Evolutionary conservation across 1,140 invertebrate species (phyloP).

Genomic region (Drosophila truncata): DNA sequence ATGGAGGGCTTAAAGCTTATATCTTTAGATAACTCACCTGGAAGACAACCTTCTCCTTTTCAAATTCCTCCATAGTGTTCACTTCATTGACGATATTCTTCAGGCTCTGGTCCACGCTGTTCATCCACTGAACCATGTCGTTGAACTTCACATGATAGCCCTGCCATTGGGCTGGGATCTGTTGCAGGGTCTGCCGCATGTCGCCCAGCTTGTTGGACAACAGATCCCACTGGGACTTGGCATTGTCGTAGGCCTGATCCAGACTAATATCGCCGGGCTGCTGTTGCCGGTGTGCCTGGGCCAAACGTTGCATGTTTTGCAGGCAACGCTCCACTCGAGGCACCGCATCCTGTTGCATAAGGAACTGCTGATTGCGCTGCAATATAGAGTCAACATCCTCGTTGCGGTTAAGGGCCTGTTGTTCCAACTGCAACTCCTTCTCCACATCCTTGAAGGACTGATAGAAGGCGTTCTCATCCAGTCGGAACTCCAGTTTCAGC

Average conservation of each 20-base stretch:
- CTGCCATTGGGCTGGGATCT: constrained; percentile 96
- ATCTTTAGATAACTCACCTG: constrained; percentile 88
- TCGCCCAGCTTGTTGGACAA: constrained; percentile 90
- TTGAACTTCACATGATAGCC: constrained; percentile 93
- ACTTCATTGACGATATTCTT: constrained; percentile 94
- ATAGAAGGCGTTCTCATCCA: constrained; percentile 94
- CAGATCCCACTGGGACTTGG: constrained; percentile 91
- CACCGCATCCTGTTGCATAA: constrained; percentile 89
- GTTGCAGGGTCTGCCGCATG: constrained; percentile 91
- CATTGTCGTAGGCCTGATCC: constrained; percentile 88
- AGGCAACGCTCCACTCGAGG: constrained; percentile 91
- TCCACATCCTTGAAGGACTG: constrained; percentile 95
- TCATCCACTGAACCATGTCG: constrained; percentile 96
- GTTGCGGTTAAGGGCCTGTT: constrained; percentile 94
- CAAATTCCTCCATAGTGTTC: constrained; percentile 94
- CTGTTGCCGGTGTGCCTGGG: constrained; percentile 88
- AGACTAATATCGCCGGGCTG: constrained; percentile 89
- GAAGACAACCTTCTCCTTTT: constrained; percentile 94
- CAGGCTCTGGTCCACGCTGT: constrained; percentile 93
- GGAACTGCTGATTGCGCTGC: constrained; percentile 91
- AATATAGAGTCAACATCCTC: constrained; percentile 93
- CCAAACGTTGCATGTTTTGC: constrained; percentile 90
- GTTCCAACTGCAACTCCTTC: constrained; percentile 93
- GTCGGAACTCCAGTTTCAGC: constrained; percentile 94
- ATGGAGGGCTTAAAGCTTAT: background rate